Conservation (phyloP, 2,888 invertebrate species). For the Latheticus oryzae region DNA sequence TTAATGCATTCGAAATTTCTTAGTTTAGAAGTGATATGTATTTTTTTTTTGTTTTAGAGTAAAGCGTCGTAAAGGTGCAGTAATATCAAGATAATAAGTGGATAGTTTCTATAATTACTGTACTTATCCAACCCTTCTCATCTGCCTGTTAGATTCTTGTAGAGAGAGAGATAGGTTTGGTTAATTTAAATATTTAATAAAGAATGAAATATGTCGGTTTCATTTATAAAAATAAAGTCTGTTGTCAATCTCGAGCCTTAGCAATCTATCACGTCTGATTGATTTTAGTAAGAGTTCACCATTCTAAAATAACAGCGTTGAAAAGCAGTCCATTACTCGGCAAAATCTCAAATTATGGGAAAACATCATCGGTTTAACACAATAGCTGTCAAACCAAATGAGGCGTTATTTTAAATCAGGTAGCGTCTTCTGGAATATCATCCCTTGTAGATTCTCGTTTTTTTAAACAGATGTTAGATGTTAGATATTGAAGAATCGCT, state of each 20-base stretch:
- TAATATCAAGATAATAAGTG: conserved; percentile 49
- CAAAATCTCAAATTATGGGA: conserved; percentile 20
- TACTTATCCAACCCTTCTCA: conserved; percentile 45
- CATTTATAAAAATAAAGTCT: conserved; percentile 46
- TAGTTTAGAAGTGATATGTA: conserved; percentile 41
- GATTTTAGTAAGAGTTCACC: conserved; percentile 3
- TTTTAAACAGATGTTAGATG: conserved; percentile 38
- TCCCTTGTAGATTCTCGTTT: conserved; percentile 29
- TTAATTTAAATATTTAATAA: conserved; percentile 47
- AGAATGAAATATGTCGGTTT: conserved; percentile 45
- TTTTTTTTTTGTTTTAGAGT: conserved; percentile 42
- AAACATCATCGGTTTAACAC: conserved; percentile 37
- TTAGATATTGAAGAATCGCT: conserved; percentile 13
- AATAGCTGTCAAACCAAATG: conserved; percentile 37
- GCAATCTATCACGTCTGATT: conserved; percentile 27
- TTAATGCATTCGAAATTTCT: conserved; percentile 45
- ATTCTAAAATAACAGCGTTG: conserved; percentile 18
- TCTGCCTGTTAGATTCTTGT: conserved; percentile 44
- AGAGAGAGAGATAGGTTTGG: conserved; percentile 4
- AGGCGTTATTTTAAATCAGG: conserved; percentile 42
- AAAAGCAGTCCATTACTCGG: conserved; percentile 22
- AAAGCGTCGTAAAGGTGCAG: conserved; percentile 44
- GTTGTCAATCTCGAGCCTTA: conserved; percentile 47
- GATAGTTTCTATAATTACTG: conserved; percentile 47
- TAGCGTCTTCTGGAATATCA: conserved; percentile 39